Percentiles rank a stretch among this genome's conserved stretches.
These are phyloP conservation scores for Nymphicus hollandicus DNA, from an alignment of 2,113 vertebrate species.

Conservation along the genomic window DNA sequence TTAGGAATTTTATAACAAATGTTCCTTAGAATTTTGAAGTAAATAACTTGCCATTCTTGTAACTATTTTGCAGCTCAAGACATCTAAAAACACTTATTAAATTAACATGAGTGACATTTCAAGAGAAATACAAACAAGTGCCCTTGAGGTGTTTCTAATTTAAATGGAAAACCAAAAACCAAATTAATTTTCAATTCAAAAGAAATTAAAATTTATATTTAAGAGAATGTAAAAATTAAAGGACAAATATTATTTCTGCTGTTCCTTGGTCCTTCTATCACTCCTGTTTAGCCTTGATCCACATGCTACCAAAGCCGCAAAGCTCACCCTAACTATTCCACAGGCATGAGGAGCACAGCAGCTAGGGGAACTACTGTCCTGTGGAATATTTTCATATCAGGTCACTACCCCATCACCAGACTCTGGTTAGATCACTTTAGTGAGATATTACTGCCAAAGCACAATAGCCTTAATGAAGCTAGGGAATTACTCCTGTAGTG, in stretches of 20 bases:
- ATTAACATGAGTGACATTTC: slow-evolving; percentile 43
- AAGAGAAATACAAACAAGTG: slow-evolving; percentile 9
- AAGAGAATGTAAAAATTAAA: slow-evolving; percentile 51
- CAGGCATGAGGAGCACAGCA: not conserved
- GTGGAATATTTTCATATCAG: slow-evolving; percentile 31
- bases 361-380: not conserved
- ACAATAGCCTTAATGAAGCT: slow-evolving; percentile 65
- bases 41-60: slow-evolving; percentile 29
- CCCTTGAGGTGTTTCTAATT: slow-evolving; percentile 36
- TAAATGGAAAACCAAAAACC: slow-evolving; percentile 35
- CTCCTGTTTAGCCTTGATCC: not conserved
- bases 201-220: slow-evolving; percentile 32
- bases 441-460: slow-evolving; percentile 53
- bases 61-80: not conserved
- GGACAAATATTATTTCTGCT: slow-evolving; percentile 32
- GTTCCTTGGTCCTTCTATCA: not conserved
- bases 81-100: slow-evolving; percentile 28
- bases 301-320: not conserved
- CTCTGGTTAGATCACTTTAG: slow-evolving; percentile 41
- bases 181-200: slow-evolving; percentile 36
- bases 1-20: slow-evolving; percentile 52
- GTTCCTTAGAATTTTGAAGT: slow-evolving; percentile 52
- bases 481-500: slow-evolving; percentile 67
- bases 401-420: not conserved
- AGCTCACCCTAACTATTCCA: not conserved